Evolutionary conservation across 2,797 vertebrate species (phyloP).

Genomic region (Sebastes diploproa): DNA sequence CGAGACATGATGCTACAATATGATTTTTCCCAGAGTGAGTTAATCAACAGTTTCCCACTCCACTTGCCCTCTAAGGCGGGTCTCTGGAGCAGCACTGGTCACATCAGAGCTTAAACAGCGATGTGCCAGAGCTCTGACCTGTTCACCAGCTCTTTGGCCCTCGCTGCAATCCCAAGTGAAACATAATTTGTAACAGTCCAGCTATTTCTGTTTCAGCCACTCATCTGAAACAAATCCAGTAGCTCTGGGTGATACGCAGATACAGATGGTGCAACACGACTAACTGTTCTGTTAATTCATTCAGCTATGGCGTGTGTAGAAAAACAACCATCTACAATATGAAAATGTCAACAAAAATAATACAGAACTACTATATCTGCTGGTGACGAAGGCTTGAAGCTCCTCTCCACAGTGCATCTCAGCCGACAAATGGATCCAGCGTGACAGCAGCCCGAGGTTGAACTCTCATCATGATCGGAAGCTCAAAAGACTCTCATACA

Average conservation of each 20-base stretch:
- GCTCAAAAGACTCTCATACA: conserved; percentile 42
- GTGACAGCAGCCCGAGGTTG: conserved; percentile 65
- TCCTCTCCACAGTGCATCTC: conserved; percentile 23
- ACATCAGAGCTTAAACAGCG: conserved; percentile 6
- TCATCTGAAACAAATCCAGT: conserved; percentile 79
- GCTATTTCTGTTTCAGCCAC: conserved; percentile 75
- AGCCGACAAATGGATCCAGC: conserved; percentile 29
- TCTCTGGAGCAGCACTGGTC: background rate
- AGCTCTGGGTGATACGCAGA: conserved; percentile 62
- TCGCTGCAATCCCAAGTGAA: conserved; percentile 69
- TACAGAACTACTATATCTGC: background rate
- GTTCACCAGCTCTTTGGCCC: conserved; percentile 78
- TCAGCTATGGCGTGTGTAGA: background rate
- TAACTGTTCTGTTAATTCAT: conserved; percentile 17
- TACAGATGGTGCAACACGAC: conserved; percentile 60
- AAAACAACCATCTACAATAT: background rate
- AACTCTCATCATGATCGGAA: conserved; percentile 33
- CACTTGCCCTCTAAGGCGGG: background rate
- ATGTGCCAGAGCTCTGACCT: conserved; percentile 67
- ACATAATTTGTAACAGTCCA: conserved; percentile 81
- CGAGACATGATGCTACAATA: background rate
- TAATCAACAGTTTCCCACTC: background rate
- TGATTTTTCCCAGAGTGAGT: background rate
- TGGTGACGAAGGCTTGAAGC: background rate
- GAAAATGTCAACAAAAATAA: background rate